Conservation (phyloP, 2,797 vertebrate species). For the Darevskia nairensis region DNA sequence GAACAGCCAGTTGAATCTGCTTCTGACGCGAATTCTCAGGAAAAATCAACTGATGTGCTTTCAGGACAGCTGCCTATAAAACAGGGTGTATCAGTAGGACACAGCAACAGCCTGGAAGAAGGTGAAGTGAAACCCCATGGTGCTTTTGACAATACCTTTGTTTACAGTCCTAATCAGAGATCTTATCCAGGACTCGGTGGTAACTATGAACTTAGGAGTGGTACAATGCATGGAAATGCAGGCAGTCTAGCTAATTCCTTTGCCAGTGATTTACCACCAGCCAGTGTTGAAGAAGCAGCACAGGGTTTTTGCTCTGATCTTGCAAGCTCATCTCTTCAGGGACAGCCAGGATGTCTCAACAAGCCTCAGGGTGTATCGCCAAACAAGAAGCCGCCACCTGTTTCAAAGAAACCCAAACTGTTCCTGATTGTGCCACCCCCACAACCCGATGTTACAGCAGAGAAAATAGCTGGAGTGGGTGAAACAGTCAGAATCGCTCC, state of each 20-base stretch:
- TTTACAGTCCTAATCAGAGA: slow-evolving; percentile 73
- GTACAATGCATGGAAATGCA: slow-evolving; percentile 44
- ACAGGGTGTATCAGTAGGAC: slow-evolving; percentile 75
- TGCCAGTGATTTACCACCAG: slow-evolving; percentile 29
- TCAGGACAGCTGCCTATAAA: slow-evolving; percentile 67
- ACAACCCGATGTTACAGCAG: slow-evolving; percentile 73
- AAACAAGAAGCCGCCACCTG: slow-evolving; percentile 89
- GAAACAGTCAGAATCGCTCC: slow-evolving; percentile 63
- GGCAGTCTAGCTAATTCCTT: slow-evolving; percentile 41
- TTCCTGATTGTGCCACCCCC: slow-evolving; percentile 81
- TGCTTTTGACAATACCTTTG: slow-evolving; percentile 77
- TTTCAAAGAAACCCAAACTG: slow-evolving; percentile 94
- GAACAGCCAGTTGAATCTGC: slow-evolving; percentile 58
- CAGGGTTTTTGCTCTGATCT: slow-evolving; percentile 49
- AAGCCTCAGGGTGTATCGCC: slow-evolving; percentile 73
- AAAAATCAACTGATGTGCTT: slow-evolving; percentile 66
- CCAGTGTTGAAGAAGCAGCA: slow-evolving; percentile 30
- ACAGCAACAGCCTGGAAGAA: slow-evolving; percentile 72
- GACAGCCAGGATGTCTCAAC: slow-evolving; percentile 58
- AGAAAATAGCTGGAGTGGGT: slow-evolving; percentile 69
- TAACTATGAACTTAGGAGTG: slow-evolving; percentile 20
- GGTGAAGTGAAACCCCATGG: slow-evolving; percentile 75
- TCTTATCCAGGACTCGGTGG: slow-evolving; percentile 62
- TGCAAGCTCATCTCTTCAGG: slow-evolving; percentile 42
- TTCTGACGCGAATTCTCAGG: slow-evolving; percentile 75